Base-by-base conservation (phyloP, 2,113 vertebrate genomes). In the Scopus umbretta region DNA sequence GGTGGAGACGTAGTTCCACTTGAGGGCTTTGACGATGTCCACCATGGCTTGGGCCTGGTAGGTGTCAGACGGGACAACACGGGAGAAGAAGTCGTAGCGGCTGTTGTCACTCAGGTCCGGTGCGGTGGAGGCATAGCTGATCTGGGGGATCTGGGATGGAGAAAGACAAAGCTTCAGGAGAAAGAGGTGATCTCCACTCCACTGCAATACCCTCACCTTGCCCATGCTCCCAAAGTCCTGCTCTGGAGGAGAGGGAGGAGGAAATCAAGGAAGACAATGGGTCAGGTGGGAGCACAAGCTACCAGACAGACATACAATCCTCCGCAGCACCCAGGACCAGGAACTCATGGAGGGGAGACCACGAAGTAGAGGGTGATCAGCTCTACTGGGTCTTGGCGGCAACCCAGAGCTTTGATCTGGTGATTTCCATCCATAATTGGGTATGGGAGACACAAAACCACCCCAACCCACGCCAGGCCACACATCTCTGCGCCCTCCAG, bases 31-130 rank as follows among this genome's bases (percentile, higher is more conserved):
- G 90, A 99, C 99, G 2, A 99, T 99, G 97, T 99, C 99, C 97
- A 99, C 99, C 99, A 99, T 99, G 82, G 99, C 99, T 97, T 99
- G 99, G 56, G 99, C 99, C 98, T 99, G 99, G 97, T 99, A 99
- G 12, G 99, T 99, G 98, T 99, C 99, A 0, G 99, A 99, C 1
- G 99, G 99, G 53, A 99, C 99, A 13, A 99, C 99, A 0, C 99
- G 98, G 49, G 99, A 99, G 97, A 99, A 99, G 98, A 99, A 99
- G 97, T 99, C 99, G 1, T 99, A 99, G 96, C 99, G 99, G 92
- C 98, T 99, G 98, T 99, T 99, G 94, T 99, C 99, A 0, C 99
- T 99, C 96, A 99, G 98, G 97, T 99, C 99, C 0, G 99, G 99
- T 4, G 99, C 99, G 1, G 99, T 99, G 95, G 99, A 99, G 80